Base-by-base conservation (phyloP, 2,113 vertebrate genomes). In the Paramisgurnus dabryanus region DNA sequence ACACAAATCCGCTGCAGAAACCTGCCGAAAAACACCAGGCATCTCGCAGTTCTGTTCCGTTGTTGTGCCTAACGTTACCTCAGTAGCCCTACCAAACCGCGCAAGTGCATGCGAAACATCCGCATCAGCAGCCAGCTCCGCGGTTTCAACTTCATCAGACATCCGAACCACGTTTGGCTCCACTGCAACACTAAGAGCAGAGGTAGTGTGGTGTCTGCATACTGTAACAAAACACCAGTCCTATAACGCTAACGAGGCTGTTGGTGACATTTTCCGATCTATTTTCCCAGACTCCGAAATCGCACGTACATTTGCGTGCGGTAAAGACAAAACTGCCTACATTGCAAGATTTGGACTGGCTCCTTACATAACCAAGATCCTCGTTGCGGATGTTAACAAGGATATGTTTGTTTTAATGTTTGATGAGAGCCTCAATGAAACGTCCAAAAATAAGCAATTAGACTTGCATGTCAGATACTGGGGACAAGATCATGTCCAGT, bases 401-500 rank as follows among this genome's bases (percentile, higher is more conserved):
- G 50, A 53, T 9, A 11, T 53, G 49, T 53, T 53, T 53, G 49
- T 53, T 53, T 53, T 53, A 53, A 53, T 69, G 43, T 58, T 68
- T 71, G 67, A 34, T 34, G 27, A 34, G 27, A 34, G 27, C 27
- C 27, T 34, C 27, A 34, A 34, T 34, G 27, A 34, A 61, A 70
- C 18, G 3, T 60, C 77, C 47, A 79, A 79, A 57, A 60, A 8
- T 11, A 79, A 79, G 27, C 66, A 79, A 13, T 55, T 79, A 15
- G 67, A 79, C 55, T 47, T 79, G 15, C 55, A 79, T 70, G 43
- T 79, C 4, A 39, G 41, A n/a, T 61, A 43, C 41, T 79, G 67
- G 78, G 55, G 17, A 11, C 50, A 60, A 6, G 67, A 70, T 60
- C 12, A 1, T 40, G 55, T 71, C 22, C 53, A 79, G 34, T 71